These are phyloP conservation scores for Cyanocitta stelleri DNA, from an alignment of 2,113 vertebrate species.

Conservation along the genomic window DNA sequence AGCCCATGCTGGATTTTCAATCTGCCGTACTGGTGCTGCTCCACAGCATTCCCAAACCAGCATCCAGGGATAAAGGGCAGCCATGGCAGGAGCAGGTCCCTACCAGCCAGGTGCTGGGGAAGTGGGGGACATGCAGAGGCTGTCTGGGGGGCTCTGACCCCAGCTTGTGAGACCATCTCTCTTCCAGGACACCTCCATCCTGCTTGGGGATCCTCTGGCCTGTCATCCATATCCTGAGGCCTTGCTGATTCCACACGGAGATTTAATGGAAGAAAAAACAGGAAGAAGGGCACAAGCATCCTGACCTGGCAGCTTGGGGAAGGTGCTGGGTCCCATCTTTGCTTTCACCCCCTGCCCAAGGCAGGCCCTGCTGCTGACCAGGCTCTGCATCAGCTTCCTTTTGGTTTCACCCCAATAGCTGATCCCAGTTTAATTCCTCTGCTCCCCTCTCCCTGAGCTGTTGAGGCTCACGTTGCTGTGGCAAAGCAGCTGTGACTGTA, in stretches of 20 bases:
- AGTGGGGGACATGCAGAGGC: accelerated
- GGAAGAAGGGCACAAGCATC: neutral
- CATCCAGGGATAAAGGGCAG: neutral
- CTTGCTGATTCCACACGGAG: neutral
- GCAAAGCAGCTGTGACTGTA: neutral
- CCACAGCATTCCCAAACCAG: neutral
- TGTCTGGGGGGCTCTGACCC: neutral
- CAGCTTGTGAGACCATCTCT: neutral
- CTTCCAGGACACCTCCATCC: neutral
- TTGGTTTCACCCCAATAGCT: neutral
- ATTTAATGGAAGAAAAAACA: neutral
- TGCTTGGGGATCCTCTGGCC: neutral
- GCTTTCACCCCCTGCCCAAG: neutral
- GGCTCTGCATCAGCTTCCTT: neutral
- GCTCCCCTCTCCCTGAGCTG: neutral
- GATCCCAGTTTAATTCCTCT: neutral
- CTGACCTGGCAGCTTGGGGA: accelerated
- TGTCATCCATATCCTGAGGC: neutral
- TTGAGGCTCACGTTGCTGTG: neutral
- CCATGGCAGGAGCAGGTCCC: accelerated
- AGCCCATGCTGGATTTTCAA: accelerated
- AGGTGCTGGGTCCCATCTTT: neutral
- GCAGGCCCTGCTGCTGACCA: neutral
- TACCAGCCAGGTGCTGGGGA: neutral
- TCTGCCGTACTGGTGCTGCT: accelerated